A percentile compares a stretch with the other conserved stretches of the same genome.
Conservation (phyloP, 1,140 invertebrate genomes). For the Tetramorium alpestre region DNA sequence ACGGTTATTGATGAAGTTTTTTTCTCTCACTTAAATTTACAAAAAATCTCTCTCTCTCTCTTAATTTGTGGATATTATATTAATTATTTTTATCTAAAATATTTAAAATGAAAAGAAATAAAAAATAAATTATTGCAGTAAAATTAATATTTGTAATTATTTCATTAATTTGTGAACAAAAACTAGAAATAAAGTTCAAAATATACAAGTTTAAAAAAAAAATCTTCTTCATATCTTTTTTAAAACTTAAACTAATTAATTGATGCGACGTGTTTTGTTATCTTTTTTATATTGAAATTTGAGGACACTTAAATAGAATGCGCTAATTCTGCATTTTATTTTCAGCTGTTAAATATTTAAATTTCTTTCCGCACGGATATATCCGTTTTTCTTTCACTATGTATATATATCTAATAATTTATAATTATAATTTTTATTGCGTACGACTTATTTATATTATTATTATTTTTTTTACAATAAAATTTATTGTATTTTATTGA, state of each 20-base stretch:
- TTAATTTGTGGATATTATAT: not conserved
- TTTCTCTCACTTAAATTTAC: too few species aligned
- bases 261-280: not conserved
- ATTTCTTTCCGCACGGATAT: not conserved
- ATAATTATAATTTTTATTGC: too few species aligned
- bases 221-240: not conserved
- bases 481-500: too few species aligned
- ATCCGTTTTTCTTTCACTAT: not conserved
- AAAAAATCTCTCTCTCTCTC: too few species aligned
- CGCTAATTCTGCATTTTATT: not conserved
- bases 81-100: constrained; percentile 3
- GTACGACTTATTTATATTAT: too few species aligned
- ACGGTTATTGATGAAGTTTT: not conserved
- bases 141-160: not conserved
- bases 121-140: not conserved
- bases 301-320: not conserved
- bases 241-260: not conserved
- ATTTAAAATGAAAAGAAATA: not conserved
- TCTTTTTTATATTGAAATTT: not conserved
- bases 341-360: not conserved
- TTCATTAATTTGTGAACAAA: not conserved
- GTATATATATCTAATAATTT: too few species aligned
- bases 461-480: too few species aligned
- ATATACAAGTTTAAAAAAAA: not conserved
- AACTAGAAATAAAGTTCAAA: not conserved